Evolutionary conservation across 2,113 vertebrate genomes (phyloP), one percentile per base, ranked within the genome.

Genomic region (Catharus fuscescens): DNA sequence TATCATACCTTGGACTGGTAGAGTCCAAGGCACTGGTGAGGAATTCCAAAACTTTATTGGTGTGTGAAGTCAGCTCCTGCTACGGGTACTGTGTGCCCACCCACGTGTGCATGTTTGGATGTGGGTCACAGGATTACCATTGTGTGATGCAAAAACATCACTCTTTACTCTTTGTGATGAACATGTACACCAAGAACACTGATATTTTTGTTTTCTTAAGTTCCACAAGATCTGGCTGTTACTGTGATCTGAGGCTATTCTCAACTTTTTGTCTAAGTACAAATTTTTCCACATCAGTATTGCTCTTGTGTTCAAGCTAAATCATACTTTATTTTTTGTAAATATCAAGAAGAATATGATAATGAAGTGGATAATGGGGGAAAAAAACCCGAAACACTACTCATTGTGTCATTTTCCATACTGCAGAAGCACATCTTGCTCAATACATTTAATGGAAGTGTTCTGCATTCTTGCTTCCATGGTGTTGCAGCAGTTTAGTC

Each of bases 61-160:
- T 56, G 47, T 84, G 28, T 44, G 36, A 92, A 64, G 45, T 12
- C 10, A 8, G 8, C 29, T 85, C 21, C 34, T 76, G 32, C 28
- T 31, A 21, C 1, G 3, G n/a, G 11, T 5, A 6, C 13, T 26
- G 9, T 38, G 15, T 50, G 54, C 44, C 31, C 32, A 67, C 18
- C 15, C 20, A 47, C 32, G 12, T 0, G 0, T 14, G 4, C 12
- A 3, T 0, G 2, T 14, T 80, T 0, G 0, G 56, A 19, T 50
- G 26, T 59, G 42, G 38, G 60, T 54, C 70, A 84, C 36, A 50
- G 32, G 16, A 60, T 5, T 34, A 10, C 14, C 15, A 2, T 4
- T 64, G 29, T 29, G 20, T 47, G 24, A n/a, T 42, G 18, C 18
- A 80, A 36, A 79, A 95, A 5, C 28, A 57, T 28, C 1, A 9